These are phyloP conservation scores for Bombycilla garrulus DNA, from an alignment of 2,113 vertebrate genomes.

Conservation along the genomic window DNA sequence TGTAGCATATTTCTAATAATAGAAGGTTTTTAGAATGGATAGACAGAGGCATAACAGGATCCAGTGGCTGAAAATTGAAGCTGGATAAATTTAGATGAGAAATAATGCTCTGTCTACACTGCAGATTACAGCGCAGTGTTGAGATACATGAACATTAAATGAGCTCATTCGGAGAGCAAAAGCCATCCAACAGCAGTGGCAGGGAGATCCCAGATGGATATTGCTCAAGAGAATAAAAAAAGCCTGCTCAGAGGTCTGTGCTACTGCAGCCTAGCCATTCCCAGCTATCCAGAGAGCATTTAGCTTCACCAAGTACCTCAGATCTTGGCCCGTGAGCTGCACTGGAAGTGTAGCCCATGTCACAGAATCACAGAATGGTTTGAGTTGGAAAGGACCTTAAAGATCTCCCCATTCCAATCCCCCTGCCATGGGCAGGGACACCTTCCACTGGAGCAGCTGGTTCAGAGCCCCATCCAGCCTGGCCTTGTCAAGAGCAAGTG, in stretches of 20 bases:
- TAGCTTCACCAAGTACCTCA: not conserved
- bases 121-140: not conserved
- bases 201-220: not conserved
- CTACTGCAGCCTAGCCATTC: not conserved
- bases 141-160: slow-evolving; percentile 19
- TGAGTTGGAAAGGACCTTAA: not conserved
- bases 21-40: slow-evolving; percentile 35
- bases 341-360: not conserved
- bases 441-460: not conserved
- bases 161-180: slow-evolving; percentile 22
- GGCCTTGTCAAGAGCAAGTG: not conserved
- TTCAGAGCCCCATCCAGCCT: not conserved
- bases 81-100: slow-evolving; percentile 51
- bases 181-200: not conserved
- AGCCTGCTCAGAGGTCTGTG: not conserved
- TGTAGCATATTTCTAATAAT: slow-evolving; percentile 50
- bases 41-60: slow-evolving; percentile 40
- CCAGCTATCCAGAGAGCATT: not conserved
- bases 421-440: not conserved
- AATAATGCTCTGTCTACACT: slow-evolving; percentile 47
- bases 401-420: not conserved
- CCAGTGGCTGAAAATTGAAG: slow-evolving; percentile 41
- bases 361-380: not conserved
- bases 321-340: rapidly evolving
- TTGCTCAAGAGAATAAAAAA: not conserved